phyloP scores from a whole-genome alignment of 2,888 invertebrate genomes.

The Cryptophagus acutangulus region DNA sequence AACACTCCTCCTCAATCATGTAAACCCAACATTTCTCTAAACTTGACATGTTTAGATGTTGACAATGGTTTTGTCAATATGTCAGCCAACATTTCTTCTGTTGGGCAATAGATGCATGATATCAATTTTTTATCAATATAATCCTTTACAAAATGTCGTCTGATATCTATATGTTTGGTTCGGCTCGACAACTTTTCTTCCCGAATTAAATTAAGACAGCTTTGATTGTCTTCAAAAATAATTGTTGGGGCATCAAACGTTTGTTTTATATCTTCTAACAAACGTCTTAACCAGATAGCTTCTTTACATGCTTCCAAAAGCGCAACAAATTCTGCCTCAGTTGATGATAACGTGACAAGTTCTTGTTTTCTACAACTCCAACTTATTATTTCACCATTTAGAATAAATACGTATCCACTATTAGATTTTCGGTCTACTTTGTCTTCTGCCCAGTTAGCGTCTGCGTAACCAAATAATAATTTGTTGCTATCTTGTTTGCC shows the following conservation, averaged over 20 bases:
- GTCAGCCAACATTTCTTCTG: slow-evolving; percentile 29
- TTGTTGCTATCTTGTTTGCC: too few species aligned
- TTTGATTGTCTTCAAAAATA: slow-evolving; percentile 21
- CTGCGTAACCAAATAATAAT: slow-evolving; percentile 30
- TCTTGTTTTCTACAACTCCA: slow-evolving; percentile 34
- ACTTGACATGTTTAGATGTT: too few species aligned
- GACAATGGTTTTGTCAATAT: slow-evolving; percentile 30
- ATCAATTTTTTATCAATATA: slow-evolving; percentile 11
- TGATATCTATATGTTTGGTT: slow-evolving; percentile 17
- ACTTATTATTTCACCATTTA: slow-evolving; percentile 24
- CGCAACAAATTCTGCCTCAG: slow-evolving; percentile 31
- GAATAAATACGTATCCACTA: slow-evolving; percentile 31
- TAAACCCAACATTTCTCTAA: too few species aligned
- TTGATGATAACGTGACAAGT: slow-evolving; percentile 23
- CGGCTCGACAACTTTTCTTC: slow-evolving; percentile 9
- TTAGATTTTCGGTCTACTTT: slow-evolving; percentile 32
- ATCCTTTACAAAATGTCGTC: slow-evolving; percentile 3
- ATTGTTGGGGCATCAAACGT: too few species aligned
- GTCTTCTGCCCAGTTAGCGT: slow-evolving; percentile 38
- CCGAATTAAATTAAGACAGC: slow-evolving; percentile 15
- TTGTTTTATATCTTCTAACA: slow-evolving; percentile 12
- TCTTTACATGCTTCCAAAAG: slow-evolving; percentile 23
- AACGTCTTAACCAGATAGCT: slow-evolving; percentile 16
- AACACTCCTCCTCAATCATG: too few species aligned
- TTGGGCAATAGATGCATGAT: slow-evolving; percentile 26